These are phyloP conservation scores for Pangasius mekongensis DNA, from an alignment of 2,797 vertebrate genomes.

Conservation along the genomic window DNA sequence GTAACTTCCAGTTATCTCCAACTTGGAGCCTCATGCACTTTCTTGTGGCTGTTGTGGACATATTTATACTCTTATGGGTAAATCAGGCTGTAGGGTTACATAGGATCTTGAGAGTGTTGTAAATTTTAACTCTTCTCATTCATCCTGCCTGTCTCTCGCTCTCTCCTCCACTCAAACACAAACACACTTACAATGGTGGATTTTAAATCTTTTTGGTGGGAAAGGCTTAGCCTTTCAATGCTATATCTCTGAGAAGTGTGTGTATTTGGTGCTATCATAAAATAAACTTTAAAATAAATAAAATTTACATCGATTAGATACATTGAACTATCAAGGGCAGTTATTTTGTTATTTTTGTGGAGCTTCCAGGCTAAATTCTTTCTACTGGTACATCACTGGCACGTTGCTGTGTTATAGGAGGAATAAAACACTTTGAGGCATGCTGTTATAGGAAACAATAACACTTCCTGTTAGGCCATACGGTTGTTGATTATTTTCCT, in stretches of 20 bases:
- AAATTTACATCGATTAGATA: conserved; percentile 54
- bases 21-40: background rate
- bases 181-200: conserved; percentile 71
- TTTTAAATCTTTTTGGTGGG: conserved; percentile 84
- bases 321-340: background rate
- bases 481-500: background rate
- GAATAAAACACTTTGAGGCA: background rate
- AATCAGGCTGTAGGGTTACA: conserved; percentile 41
- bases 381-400: background rate
- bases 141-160: conserved; percentile 27
- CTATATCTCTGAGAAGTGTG: conserved; percentile 69
- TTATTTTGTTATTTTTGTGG: background rate
- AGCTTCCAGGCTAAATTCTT: background rate
- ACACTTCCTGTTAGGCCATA: background rate
- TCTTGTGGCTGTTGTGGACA: conserved; percentile 13
- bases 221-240: conserved; percentile 86
- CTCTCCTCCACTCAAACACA: conserved; percentile 59
- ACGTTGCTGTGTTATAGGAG: background rate
- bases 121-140: conserved; percentile 51
- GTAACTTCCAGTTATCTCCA: conserved; percentile 1
- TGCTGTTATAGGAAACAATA: background rate
- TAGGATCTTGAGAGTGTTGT: conserved; percentile 37
- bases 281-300: too few species aligned
- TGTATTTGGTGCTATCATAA: conserved; percentile 76
- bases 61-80: conserved; percentile 8